phyloP scores from a whole-genome alignment of 2,113 vertebrate species.

The Amia ocellicauda region DNA sequence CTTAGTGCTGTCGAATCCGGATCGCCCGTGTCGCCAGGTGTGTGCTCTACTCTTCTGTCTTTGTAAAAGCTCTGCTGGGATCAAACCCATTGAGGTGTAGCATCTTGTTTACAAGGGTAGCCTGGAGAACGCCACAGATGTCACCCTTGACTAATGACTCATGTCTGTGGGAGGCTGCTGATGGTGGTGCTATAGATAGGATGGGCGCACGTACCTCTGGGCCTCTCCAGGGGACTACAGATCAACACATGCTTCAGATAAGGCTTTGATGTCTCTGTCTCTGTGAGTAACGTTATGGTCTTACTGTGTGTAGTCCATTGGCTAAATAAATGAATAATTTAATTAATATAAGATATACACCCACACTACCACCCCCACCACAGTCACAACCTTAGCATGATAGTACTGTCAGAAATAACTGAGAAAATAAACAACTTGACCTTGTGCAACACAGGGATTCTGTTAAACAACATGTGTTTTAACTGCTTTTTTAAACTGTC shows the following conservation, averaged over 20 bases:
- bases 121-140: conserved; percentile 4
- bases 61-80: neutral
- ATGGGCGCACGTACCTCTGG: conserved; percentile 2
- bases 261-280: too few relatives aligned
- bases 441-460: too few relatives aligned
- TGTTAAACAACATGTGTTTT: too few relatives aligned
- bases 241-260: neutral
- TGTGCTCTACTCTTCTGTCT: neutral
- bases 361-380: too few relatives aligned
- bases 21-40: conserved; percentile 92
- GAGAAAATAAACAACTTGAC: too few relatives aligned
- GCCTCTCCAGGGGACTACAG: conserved; percentile 6
- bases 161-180: conserved; percentile 16
- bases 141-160: conserved; percentile 15
- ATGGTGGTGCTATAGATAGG: conserved; percentile 2
- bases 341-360: too few relatives aligned
- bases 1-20: conserved; percentile 92
- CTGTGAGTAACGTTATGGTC: conserved; percentile 6
- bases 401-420: too few relatives aligned
- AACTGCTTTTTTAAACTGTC: too few relatives aligned
- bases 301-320: conserved; percentile 10
- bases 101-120: conserved; percentile 5
- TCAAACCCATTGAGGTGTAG: conserved; percentile 3
- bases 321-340: too few relatives aligned
- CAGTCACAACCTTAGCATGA: too few relatives aligned